A percentile compares a stretch with the other conserved stretches of the same genome.
Conservation (phyloP, 2,888 invertebrate genomes). For the Tachystola acroxantha region DNA sequence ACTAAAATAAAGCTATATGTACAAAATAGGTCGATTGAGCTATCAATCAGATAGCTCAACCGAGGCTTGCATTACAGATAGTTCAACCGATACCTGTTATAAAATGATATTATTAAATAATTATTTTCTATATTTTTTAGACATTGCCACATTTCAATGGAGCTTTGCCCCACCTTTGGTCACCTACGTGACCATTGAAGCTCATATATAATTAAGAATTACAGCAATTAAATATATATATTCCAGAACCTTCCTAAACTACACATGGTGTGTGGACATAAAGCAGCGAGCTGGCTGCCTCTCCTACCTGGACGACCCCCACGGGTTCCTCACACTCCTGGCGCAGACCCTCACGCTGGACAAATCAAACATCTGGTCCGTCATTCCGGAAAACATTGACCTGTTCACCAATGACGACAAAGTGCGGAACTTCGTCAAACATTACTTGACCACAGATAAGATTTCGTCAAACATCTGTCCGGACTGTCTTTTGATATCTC, state of each 20-base stretch:
- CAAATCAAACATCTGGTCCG: constrained; percentile 82
- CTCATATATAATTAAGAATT: no score
- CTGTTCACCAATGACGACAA: constrained; percentile 86
- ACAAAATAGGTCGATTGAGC: no score
- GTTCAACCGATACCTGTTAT: no score
- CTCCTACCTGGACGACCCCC: constrained; percentile 91
- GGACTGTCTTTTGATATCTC: constrained; percentile 32
- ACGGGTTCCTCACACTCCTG: constrained; percentile 86
- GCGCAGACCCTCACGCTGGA: constrained; percentile 89
- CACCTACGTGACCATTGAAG: no score
- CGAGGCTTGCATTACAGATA: no score
- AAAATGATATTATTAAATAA: no score
- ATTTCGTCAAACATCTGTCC: constrained; percentile 27
- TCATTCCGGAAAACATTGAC: constrained; percentile 81
- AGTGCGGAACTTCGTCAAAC: constrained; percentile 83
- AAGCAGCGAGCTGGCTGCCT: constrained; percentile 94
- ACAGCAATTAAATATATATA: no score
- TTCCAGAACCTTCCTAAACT: constrained; percentile 70
- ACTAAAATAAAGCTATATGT: no score
- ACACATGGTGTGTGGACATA: constrained; percentile 86
- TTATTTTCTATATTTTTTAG: no score
- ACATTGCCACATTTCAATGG: no score
- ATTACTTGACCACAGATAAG: constrained; percentile 74
- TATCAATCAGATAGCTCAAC: no score
- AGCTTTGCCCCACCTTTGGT: no score